Conservation (phyloP, 2,888 invertebrate species). For the Nomada lathburiana region DNA sequence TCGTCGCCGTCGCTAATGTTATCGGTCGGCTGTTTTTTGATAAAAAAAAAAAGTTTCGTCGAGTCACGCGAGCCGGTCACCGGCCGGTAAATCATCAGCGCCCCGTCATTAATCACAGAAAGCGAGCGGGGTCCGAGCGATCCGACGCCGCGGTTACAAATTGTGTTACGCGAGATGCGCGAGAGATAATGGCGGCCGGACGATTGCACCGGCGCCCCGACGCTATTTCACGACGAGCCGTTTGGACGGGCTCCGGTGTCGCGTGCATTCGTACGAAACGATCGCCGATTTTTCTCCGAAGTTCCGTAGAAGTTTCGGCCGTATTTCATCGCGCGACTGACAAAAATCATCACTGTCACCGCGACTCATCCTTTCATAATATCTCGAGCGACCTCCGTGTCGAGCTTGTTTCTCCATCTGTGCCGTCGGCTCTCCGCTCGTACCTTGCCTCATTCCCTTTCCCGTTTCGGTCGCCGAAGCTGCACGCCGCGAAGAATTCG, state of each 20-base stretch:
- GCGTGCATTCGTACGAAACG: not conserved
- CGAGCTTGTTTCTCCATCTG: slow-evolving; percentile 48
- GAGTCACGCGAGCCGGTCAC: slow-evolving; percentile 70
- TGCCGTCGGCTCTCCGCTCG: slow-evolving; percentile 1
- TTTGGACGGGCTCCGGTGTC: slow-evolving; percentile 55
- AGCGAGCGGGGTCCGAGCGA: slow-evolving; percentile 70
- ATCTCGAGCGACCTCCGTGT: slow-evolving; percentile 28
- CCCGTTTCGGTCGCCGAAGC: slow-evolving; percentile 40
- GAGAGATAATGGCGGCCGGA: slow-evolving; percentile 68
- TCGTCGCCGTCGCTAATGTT: slow-evolving; percentile 43
- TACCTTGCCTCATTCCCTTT: slow-evolving; percentile 40
- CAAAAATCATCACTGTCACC: not conserved
- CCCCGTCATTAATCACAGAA: slow-evolving; percentile 76
- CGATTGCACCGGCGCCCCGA: slow-evolving; percentile 36
- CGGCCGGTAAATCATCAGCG: slow-evolving; percentile 75
- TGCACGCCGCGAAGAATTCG: slow-evolving; percentile 21
- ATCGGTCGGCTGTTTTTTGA: slow-evolving; percentile 63
- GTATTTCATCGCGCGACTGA: not conserved
- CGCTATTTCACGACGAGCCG: slow-evolving; percentile 63
- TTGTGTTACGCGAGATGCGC: slow-evolving; percentile 75
- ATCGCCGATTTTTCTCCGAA: slow-evolving; percentile 27
- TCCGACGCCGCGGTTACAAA: slow-evolving; percentile 70
- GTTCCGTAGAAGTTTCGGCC: not conserved
- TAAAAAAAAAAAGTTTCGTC: slow-evolving; percentile 54
- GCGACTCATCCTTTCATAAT: slow-evolving; percentile 49